A percentile compares a stretch with the other conserved stretches of the same genome.
These are phyloP conservation scores for Drosophila micromelanica DNA, from an alignment of 1,140 invertebrate genomes.

Conservation along the genomic window DNA sequence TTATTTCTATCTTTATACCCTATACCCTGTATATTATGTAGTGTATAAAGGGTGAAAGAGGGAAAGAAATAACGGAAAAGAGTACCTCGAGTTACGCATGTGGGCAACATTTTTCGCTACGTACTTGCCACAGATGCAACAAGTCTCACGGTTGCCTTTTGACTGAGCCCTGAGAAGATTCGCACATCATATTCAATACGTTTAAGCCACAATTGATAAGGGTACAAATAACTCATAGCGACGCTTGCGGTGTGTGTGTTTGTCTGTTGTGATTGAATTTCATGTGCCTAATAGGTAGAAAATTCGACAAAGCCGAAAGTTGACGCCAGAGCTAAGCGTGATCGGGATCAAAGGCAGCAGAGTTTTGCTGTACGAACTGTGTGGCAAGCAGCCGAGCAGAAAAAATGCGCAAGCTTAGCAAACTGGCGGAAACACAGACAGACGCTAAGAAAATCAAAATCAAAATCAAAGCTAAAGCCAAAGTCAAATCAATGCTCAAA, in stretches of 20 bases:
- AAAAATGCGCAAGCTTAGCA: conserved; percentile 65
- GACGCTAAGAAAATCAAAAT: conserved; percentile 39
- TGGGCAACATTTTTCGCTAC: conserved; percentile 32
- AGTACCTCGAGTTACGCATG: conserved; percentile 45
- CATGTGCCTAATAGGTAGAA: conserved; percentile 81
- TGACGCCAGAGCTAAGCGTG: conserved; percentile 27
- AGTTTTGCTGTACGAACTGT: conserved; percentile 42
- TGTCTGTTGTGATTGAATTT: conserved; percentile 75
- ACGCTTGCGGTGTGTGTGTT: conserved; percentile 7
- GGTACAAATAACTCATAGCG: conserved; percentile 55
- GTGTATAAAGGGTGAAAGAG: too few relatives aligned
- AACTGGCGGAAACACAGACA: conserved; percentile 20
- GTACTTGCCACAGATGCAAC: conserved; percentile 53
- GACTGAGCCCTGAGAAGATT: conserved; percentile 44
- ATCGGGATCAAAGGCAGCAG: conserved; percentile 47
- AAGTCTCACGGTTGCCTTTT: conserved; percentile 47
- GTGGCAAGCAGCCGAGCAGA: conserved; percentile 66
- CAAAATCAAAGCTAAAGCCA: conserved; percentile 41
- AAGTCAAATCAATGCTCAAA: conserved; percentile 58
- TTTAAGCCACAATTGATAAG: conserved; percentile 75
- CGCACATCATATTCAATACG: conserved; percentile 77
- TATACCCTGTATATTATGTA: too few relatives aligned
- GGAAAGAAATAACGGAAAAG: neutral
- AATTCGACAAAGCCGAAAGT: conserved; percentile 68
- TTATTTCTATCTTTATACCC: too few relatives aligned